These are phyloP conservation scores for Sarcophaga subvicina DNA, from an alignment of 2,888 invertebrate genomes.

Conservation along the genomic window DNA sequence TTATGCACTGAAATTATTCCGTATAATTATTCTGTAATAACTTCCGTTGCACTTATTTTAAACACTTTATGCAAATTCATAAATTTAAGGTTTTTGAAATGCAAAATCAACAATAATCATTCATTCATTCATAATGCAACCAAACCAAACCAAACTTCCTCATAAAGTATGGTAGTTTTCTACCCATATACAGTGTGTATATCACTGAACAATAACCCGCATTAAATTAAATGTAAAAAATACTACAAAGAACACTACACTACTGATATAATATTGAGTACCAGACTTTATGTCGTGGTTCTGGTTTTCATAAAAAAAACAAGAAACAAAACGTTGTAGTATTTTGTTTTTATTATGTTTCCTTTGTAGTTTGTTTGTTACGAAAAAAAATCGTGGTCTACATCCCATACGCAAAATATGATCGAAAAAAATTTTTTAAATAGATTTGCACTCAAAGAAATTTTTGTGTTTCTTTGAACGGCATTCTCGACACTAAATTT, in stretches of 20 bases:
- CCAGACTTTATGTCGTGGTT: constrained; percentile 65
- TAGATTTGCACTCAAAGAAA: constrained; percentile 33
- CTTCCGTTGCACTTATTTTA: constrained; percentile 41
- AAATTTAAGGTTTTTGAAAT: constrained; percentile 21
- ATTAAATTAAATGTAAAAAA: constrained; percentile 21
- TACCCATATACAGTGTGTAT: background rate
- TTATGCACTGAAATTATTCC: too few relatives aligned
- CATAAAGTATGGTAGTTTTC: constrained; percentile 2
- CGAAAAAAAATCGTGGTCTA: constrained; percentile 59
- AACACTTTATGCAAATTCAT: constrained; percentile 28
- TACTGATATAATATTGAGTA: constrained; percentile 44
- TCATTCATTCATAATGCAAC: constrained; percentile 18
- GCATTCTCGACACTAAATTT: background rate
- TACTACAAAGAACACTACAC: constrained; percentile 43
- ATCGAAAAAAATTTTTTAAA: constrained; percentile 13
- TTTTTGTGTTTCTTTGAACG: background rate
- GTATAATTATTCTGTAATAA: constrained; percentile 21
- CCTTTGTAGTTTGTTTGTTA: constrained; percentile 29
- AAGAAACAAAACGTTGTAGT: too few relatives aligned
- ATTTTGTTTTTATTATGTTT: background rate
- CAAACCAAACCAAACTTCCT: constrained; percentile 51
- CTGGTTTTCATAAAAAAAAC: constrained; percentile 9
- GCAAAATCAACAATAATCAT: background rate
- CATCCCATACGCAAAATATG: constrained; percentile 58
- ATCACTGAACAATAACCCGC: constrained; percentile 47